Evolutionary conservation across 2,888 invertebrate species (phyloP).

Genomic region (Nomada ruficornis): DNA sequence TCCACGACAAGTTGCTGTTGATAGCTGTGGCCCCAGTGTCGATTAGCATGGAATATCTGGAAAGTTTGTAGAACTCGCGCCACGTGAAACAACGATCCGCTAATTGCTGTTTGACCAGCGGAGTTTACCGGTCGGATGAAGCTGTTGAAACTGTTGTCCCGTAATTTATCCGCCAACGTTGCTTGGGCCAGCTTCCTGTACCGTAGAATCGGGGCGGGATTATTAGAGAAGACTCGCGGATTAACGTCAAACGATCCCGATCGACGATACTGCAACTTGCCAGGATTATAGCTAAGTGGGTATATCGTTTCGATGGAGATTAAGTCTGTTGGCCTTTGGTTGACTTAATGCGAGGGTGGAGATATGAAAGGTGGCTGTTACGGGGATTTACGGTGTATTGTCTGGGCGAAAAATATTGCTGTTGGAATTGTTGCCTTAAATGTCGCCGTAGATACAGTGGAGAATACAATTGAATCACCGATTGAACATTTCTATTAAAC

Average conservation of each 20-base stretch:
- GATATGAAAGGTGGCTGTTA: neutral
- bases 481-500: no score
- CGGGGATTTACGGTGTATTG: neutral
- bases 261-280: conserved; percentile 5
- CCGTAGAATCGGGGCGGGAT: conserved; percentile 19
- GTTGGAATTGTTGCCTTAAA: no score
- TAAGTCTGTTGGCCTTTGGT: conserved; percentile 11
- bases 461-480: no score
- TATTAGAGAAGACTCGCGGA: conserved; percentile 15
- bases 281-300: conserved; percentile 15
- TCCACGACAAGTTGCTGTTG: conserved; percentile 25
- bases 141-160: conserved; percentile 30
- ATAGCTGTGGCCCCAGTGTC: conserved; percentile 11
- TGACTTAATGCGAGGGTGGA: neutral
- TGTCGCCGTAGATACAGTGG: no score
- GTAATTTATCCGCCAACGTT: conserved; percentile 26
- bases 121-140: conserved; percentile 35
- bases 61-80: conserved; percentile 49
- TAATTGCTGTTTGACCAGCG: conserved; percentile 66
- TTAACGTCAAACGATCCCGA: conserved; percentile 10
- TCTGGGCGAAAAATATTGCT: no score
- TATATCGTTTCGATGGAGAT: conserved; percentile 7
- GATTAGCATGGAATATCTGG: conserved; percentile 62
- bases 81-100: conserved; percentile 56
- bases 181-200: neutral